A percentile compares a stretch with the other conserved stretches of the same genome.
Conservation (phyloP, 2,888 invertebrate genomes). For the Cephus sareptanus region DNA sequence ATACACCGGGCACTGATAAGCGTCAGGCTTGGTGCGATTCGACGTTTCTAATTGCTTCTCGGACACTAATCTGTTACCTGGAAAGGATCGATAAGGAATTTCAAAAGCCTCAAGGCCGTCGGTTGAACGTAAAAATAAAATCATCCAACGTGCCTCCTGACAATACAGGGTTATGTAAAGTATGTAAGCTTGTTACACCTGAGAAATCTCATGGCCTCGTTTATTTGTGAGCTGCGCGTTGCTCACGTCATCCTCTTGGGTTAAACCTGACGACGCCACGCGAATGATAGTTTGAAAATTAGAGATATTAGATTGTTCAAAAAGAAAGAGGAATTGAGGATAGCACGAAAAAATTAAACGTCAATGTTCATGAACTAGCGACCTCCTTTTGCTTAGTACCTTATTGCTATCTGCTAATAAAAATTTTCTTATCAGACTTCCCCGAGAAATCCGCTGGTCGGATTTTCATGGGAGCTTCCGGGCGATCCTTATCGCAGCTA, state of each 20-base stretch:
- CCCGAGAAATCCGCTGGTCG: not conserved
- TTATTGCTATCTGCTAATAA: not conserved
- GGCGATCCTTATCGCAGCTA: not conserved
- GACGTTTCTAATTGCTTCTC: not conserved
- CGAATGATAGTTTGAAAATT: not conserved
- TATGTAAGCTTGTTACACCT: not conserved
- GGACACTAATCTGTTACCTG: not conserved
- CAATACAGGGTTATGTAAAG: not conserved
- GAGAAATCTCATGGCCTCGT: not conserved
- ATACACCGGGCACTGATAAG: not conserved
- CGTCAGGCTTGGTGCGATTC: not conserved
- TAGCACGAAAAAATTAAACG: not conserved
- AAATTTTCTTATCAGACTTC: not conserved
- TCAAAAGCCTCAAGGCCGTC: not conserved
- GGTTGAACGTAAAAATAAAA: not conserved
- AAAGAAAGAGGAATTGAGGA: not conserved
- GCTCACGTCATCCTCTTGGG: not conserved
- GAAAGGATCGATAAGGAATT: not conserved
- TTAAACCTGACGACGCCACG: not conserved
- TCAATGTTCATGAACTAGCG: not conserved
- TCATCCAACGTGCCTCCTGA: not conserved
- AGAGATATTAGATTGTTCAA: not conserved
- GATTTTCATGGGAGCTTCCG: not conserved
- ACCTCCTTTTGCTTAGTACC: not conserved
- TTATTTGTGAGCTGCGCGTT: not conserved